A percentile compares a stretch with the other conserved stretches of the same genome.
These are phyloP conservation scores for Galaxea fascicularis DNA, from an alignment of 92 coral and sea anemone genomes.

Conservation along the genomic window DNA sequence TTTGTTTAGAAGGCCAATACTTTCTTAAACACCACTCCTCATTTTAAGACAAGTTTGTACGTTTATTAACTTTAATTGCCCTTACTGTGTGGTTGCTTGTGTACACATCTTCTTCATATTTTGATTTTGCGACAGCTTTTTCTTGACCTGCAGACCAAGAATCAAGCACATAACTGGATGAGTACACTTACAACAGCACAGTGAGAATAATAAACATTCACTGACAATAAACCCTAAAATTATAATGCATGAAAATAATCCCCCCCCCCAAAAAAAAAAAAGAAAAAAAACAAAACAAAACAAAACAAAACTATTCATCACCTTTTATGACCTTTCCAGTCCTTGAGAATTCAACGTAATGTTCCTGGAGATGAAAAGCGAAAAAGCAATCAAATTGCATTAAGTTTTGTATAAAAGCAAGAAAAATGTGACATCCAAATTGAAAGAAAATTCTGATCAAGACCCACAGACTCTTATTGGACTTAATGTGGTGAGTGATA, in stretches of 20 bases:
- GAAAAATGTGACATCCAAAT: too few species aligned
- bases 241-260: not conserved
- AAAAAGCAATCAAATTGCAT: too few species aligned
- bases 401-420: too few species aligned
- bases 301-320: not conserved
- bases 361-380: constrained; percentile 70
- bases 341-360: constrained; percentile 95
- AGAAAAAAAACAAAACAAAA: not conserved
- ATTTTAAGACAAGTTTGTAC: too few species aligned
- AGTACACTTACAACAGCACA: too few species aligned
- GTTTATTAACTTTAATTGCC: not conserved
- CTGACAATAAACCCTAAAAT: too few species aligned
- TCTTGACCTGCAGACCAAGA: constrained; percentile 83
- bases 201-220: too few species aligned
- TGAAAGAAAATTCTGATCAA: too few species aligned
- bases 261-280: not conserved
- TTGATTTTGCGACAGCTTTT: constrained; percentile 92
- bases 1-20: too few species aligned
- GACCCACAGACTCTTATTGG: too few species aligned
- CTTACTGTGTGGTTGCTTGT: constrained; percentile 94
- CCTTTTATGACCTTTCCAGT: constrained; percentile 97
- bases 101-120: constrained; percentile 96
- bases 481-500: too few species aligned
- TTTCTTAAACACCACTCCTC: too few species aligned
- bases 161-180: not conserved